Percentiles rank a stretch among this genome's conserved stretches.
phyloP scores from a whole-genome alignment of 1,140 invertebrate genomes.

The Mizuhopecten yessoensis region DNA sequence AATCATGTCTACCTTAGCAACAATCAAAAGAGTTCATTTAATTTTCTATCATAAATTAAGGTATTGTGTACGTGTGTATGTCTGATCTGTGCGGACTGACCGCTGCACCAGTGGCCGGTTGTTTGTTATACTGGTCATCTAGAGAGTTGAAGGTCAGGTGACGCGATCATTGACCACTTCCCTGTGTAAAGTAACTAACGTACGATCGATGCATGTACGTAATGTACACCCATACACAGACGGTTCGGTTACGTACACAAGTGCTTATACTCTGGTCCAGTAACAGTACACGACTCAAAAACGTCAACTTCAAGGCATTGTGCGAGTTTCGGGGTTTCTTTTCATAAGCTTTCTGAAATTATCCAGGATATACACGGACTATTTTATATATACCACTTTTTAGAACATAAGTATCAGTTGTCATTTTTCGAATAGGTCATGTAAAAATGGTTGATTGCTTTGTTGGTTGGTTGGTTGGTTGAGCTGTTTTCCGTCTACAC shows the following conservation, averaged over 20 bases:
- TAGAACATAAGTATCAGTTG: too few relatives aligned
- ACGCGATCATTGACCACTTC: constrained; percentile 26
- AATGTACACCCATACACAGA: not conserved
- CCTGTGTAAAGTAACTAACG: too few relatives aligned
- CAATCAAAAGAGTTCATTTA: not conserved
- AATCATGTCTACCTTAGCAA: not conserved
- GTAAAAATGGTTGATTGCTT: too few relatives aligned
- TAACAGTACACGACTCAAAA: too few relatives aligned
- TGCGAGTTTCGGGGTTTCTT: too few relatives aligned
- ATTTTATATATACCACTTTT: too few relatives aligned
- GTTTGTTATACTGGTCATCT: not conserved
- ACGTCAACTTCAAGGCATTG: too few relatives aligned
- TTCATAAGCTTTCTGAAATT: too few relatives aligned
- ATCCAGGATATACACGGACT: too few relatives aligned
- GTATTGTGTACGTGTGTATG: not conserved
- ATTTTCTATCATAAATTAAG: not conserved
- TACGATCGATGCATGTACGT: not conserved
- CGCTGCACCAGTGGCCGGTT: not conserved
- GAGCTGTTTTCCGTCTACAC: too few relatives aligned
- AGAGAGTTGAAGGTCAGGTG: constrained; percentile 9
- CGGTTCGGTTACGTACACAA: not conserved
- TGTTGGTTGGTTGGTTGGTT: too few relatives aligned
- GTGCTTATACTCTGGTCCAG: not conserved
- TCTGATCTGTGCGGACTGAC: not conserved
- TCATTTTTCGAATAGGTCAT: too few relatives aligned